phyloP scores from a whole-genome alignment of 2,888 invertebrate genomes.

The Idaea straminata region DNA sequence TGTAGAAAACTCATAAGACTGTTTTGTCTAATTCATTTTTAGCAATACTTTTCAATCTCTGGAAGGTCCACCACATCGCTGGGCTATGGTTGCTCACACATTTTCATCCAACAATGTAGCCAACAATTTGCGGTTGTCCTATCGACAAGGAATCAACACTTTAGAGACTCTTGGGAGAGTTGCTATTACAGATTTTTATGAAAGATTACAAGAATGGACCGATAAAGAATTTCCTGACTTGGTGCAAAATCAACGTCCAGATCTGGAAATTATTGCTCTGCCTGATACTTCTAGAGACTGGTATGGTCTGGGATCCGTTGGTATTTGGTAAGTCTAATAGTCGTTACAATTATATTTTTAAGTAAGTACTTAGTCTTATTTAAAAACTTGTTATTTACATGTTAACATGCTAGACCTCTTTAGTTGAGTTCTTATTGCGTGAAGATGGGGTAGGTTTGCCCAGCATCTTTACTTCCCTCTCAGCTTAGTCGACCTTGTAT shows the following conservation, averaged over 20 bases:
- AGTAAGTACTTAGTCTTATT: not conserved
- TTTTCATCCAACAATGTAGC: constrained; percentile 46
- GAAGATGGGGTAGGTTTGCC: too few relatives aligned
- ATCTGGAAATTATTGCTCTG: constrained; percentile 54
- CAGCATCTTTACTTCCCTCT: too few relatives aligned
- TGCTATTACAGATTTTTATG: constrained; percentile 54
- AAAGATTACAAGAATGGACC: constrained; percentile 57
- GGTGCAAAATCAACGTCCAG: constrained; percentile 48
- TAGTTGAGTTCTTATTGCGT: too few relatives aligned
- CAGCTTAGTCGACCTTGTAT: too few relatives aligned
- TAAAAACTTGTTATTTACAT: not conserved
- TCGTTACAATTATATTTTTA: not conserved
- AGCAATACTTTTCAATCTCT: constrained; percentile 51
- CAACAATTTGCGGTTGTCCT: constrained; percentile 46
- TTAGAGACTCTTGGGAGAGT: constrained; percentile 51
- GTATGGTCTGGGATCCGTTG: constrained; percentile 59
- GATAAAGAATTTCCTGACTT: constrained; percentile 51
- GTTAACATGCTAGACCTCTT: not conserved
- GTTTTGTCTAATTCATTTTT: constrained; percentile 23
- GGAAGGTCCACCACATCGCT: constrained; percentile 49
- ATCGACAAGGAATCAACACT: constrained; percentile 40
- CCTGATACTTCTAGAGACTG: constrained; percentile 61
- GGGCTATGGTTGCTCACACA: constrained; percentile 66
- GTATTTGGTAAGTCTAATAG: constrained; percentile 61
- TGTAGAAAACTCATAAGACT: not conserved